Percentiles rank a stretch among this genome's conserved stretches.
Conservation (phyloP, 2,113 vertebrate genomes). For the Cavia aperea region DNA sequence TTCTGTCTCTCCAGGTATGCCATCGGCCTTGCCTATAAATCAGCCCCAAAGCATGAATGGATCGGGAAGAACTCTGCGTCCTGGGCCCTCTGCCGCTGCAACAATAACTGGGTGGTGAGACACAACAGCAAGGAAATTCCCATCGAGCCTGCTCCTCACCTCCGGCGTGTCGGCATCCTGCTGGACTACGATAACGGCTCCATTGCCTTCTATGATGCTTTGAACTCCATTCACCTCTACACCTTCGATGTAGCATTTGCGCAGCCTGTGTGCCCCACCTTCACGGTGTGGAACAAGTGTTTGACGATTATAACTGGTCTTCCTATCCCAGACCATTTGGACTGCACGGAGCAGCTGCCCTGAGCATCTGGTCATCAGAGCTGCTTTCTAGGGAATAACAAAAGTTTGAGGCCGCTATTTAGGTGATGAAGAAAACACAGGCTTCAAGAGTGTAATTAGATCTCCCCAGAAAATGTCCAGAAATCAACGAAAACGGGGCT, state of each 20-base stretch:
- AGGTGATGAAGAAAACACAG: not conserved
- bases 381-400: conserved; percentile 55
- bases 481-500: conserved; percentile 49
- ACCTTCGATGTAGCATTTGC: conserved; percentile 92
- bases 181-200: conserved; percentile 95
- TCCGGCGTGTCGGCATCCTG: conserved; percentile 90
- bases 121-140: conserved; percentile 95
- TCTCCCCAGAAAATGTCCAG: not conserved
- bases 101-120: conserved; percentile 92
- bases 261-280: conserved; percentile 95
- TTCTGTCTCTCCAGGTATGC: conserved; percentile 86
- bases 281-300: conserved; percentile 98
- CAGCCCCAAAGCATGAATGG: conserved; percentile 95
- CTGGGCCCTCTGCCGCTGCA: conserved; percentile 96
- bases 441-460: conserved; percentile 45
- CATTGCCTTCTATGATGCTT: conserved; percentile 94
- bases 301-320: conserved; percentile 95
- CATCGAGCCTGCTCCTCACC: conserved; percentile 91
- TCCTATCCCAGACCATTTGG: conserved; percentile 96
- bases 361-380: conserved; percentile 54
- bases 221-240: conserved; percentile 92
- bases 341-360: conserved; percentile 86
- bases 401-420: conserved; percentile 41
- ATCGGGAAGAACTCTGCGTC: conserved; percentile 94
- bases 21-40: conserved; percentile 95